Conservation (phyloP, 1,140 invertebrate species). For the Dreissena rostriformis region DNA sequence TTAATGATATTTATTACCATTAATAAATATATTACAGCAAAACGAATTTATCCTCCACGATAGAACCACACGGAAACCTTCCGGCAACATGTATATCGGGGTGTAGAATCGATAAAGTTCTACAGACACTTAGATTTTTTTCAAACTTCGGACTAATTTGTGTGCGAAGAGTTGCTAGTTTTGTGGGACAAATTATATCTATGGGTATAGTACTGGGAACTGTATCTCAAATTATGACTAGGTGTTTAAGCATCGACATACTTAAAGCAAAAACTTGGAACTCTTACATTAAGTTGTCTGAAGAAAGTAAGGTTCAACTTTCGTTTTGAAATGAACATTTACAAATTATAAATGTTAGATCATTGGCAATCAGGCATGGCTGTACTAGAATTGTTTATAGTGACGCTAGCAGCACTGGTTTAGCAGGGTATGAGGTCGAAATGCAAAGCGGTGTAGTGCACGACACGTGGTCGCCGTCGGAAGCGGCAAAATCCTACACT, state of each 20-base stretch:
- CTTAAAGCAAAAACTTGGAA: not conserved
- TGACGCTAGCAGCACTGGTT: too few species aligned
- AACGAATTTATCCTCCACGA: too few species aligned
- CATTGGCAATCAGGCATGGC: not conserved
- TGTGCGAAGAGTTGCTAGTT: slow-evolving; percentile 12
- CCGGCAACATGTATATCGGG: too few species aligned
- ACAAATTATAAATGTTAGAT: not conserved
- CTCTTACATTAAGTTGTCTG: not conserved
- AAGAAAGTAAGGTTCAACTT: not conserved
- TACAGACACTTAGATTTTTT: too few species aligned
- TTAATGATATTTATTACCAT: too few species aligned
- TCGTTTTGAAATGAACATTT: not conserved
- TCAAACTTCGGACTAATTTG: too few species aligned
- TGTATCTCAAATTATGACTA: slow-evolving; percentile 40
- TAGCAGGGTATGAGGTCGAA: slow-evolving; percentile 26
- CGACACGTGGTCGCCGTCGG: slow-evolving; percentile 40
- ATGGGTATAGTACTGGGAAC: slow-evolving; percentile 31
- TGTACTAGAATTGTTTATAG: slow-evolving; percentile 29
- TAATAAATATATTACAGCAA: too few species aligned
- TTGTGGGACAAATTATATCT: slow-evolving; percentile 28
- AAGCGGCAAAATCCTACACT: slow-evolving; percentile 39
- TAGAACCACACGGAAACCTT: too few species aligned
- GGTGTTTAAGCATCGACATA: slow-evolving; percentile 22
- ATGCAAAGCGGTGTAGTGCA: not conserved
- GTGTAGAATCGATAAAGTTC: too few species aligned